A percentile compares a stretch with the other conserved stretches of the same genome.
phyloP scores from a whole-genome alignment of 64 coral and sea anemone species.

The Stylophora pistillata region DNA sequence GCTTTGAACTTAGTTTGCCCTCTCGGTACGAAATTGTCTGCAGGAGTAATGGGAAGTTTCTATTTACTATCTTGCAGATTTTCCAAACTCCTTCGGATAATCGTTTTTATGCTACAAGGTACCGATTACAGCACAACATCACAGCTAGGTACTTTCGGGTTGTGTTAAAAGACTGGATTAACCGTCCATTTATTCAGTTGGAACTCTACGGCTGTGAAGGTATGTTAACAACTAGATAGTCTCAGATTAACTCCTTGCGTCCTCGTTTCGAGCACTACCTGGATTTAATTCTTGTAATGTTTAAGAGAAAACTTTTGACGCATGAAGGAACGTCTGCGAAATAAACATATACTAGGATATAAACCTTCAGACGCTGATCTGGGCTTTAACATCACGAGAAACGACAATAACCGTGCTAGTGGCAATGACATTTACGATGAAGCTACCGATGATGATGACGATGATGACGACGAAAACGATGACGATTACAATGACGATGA shows the following conservation, averaged over 20 bases:
- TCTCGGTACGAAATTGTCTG: no score
- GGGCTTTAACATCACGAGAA: no score
- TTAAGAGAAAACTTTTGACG: no score
- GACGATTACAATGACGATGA: no score
- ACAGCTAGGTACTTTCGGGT: slow-evolving; percentile 41
- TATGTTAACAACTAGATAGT: background rate
- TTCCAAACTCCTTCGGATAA: slow-evolving; percentile 6
- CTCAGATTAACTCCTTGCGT: background rate
- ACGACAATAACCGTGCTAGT: no score
- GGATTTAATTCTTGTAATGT: no score
- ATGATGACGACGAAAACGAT: no score
- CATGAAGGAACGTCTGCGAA: no score
- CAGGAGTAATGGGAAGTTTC: background rate
- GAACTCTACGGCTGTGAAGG: slow-evolving; percentile 52
- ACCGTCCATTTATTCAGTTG: slow-evolving; percentile 2
- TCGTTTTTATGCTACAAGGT: background rate
- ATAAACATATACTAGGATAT: background rate
- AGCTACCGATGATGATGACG: no score
- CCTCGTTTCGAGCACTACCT: no score
- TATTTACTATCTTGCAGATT: background rate
- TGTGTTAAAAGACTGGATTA: background rate
- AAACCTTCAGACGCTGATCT: background rate
- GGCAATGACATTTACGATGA: no score
- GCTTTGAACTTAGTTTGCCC: no score
- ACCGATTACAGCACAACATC: slow-evolving; percentile 10